Evolutionary conservation across 1,140 invertebrate genomes (phyloP), one percentile per base, ranked within the genome.

Genomic region (Leptonema lineaticorne): DNA sequence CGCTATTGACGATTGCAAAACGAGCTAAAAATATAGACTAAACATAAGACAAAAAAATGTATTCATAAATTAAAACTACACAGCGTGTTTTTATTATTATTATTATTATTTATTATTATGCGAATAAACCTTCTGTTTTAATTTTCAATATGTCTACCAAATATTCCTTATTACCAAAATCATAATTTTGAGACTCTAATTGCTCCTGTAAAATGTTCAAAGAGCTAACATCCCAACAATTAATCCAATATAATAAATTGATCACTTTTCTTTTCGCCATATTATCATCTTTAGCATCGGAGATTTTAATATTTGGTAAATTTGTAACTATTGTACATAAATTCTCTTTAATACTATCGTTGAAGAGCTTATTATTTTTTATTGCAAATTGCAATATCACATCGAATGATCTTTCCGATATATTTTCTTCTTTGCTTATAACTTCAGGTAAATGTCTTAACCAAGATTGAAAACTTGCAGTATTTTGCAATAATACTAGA

Each of bases 1-100:
- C 50, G 73, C 78, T 48, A 78, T 80, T n/a, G 78, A 72, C 75
- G 79, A 82, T 45, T 83, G 81, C 69, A 80, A 82, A 76, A 74
- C 80, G 11, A 81, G 82, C 37, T 74, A 60, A 71, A 59, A n/a
- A n/a, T n/a, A n/a, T n/a, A n/a, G 6, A 24, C 2, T 53, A 53
- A 27, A 57, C 24, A 20, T 26, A 20, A 50, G 28, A 30, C 30
- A 50, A 53, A 53, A 63, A 45, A 48, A 7, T 24, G 11, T 50
- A 64, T 53, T 65, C 9, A 37, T 48, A 46, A 46, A 9, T 20
- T 11, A 9, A 33, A 45, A 53, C 26, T 3, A 56, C 56, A 7
- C 2, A 59, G 3, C 29, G 57, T 46, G 27, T 59, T 46, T 37
- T 37, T 26, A 57, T 41, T 53, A 50, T 56, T 28, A 60, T 3